Conservation (phyloP, 2,888 invertebrate genomes). For the Hofmannophila pseudospretella region DNA sequence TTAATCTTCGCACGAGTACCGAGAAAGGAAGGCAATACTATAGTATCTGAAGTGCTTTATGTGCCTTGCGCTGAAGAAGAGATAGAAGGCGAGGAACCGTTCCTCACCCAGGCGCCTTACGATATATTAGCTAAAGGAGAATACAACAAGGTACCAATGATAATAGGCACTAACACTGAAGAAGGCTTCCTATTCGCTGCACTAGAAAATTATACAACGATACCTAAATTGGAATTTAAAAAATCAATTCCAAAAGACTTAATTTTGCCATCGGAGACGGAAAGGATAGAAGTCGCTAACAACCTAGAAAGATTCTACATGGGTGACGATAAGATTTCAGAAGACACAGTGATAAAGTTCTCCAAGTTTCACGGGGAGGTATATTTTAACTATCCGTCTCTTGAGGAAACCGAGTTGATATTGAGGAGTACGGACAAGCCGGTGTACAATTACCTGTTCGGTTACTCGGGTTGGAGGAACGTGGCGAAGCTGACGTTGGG, state of each 20-base stretch:
- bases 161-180: constrained; percentile 44
- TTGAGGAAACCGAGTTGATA: constrained; percentile 46
- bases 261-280: constrained; percentile 29
- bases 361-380: constrained; percentile 48
- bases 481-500: constrained; percentile 29
- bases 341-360: constrained; percentile 35
- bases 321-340: constrained; percentile 38
- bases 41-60: constrained; percentile 46
- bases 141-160: constrained; percentile 54
- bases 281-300: constrained; percentile 28
- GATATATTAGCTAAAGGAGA: constrained; percentile 39
- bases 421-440: constrained; percentile 34
- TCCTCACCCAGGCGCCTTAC: constrained; percentile 46
- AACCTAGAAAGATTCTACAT: constrained; percentile 53
- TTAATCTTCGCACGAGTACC: constrained; percentile 48
- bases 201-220: constrained; percentile 43
- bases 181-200: constrained; percentile 49
- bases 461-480: constrained; percentile 46
- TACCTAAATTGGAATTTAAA: constrained; percentile 36
- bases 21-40: constrained; percentile 36
- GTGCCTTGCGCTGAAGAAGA: constrained; percentile 47
- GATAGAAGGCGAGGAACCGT: constrained; percentile 53
- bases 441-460: constrained; percentile 48
- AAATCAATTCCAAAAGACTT: constrained; percentile 54
- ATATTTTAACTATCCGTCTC: constrained; percentile 32